Base-by-base conservation (phyloP, 2,113 vertebrate species). In the Hemibates koningsi region DNA sequence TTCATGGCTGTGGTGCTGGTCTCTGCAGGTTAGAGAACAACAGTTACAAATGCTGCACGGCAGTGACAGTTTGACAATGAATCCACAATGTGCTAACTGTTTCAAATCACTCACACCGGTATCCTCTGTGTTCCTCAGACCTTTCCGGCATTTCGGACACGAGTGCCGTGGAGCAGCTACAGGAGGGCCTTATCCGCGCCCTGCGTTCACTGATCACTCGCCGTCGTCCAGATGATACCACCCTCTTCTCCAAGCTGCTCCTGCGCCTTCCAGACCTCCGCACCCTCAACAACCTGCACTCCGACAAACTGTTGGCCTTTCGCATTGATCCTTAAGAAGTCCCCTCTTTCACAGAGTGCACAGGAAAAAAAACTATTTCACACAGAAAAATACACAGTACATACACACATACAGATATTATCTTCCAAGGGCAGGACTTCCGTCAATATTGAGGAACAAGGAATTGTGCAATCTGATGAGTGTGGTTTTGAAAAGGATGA, bases 1-100 rank as follows among this genome's bases (percentile, higher is more conserved):
- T 97, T 97, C 89, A 97, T 97, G 96, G 96, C 96, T 17, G 96
- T 97, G 87, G 96, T 97, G 87, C 92, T 97, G 89, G 95, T 97
- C 38, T 97, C 97, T 90, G 96, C 97, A 94, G 97, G 97, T 97
- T 52, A 96, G 92, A 86, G 8, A 82, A 7, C 17, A 76, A 4
- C 14, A 21, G 14, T 50, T 29, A 53, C 7, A 68, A 56, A 86
- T 68, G 6, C 32, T 61, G 14, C 73, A 79, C 9, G 4, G 43
- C 32, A 63, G 12, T 2, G 6, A 53, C 32, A 80, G 9, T 61
- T 53, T 52, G n/a, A 76, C 21, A 17, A 57, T 56, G 8, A 84
- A 43, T 29, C 2, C 63, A 8, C 82, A 38, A 83, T 32, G 2
- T 29, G n/a, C 17, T 27, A 54, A 80, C 12, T 61, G 34, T 88